phyloP scores from a whole-genome alignment of 2,113 vertebrate genomes.

The Equus przewalskii region DNA sequence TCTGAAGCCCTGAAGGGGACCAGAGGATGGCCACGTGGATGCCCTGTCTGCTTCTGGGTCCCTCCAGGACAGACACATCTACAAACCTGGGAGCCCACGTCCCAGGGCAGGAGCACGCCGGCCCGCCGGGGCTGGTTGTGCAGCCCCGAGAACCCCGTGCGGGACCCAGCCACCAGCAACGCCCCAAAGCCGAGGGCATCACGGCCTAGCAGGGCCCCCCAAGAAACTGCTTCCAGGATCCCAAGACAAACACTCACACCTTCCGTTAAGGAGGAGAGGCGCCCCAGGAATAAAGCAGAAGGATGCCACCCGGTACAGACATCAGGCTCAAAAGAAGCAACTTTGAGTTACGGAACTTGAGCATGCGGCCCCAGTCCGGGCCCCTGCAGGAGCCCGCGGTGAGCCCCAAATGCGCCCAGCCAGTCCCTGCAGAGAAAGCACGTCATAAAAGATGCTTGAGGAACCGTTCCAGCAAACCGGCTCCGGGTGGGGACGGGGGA shows the following conservation, averaged over 20 bases:
- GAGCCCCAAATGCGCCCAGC: too few relatives aligned
- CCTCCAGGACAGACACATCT: fast-evolving
- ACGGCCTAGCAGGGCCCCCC: fast-evolving
- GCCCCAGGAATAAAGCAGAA: fast-evolving
- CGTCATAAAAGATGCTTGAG: fast-evolving
- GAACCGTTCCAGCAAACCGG: fast-evolving
- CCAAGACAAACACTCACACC: background rate
- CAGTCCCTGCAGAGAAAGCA: background rate
- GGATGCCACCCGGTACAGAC: fast-evolving
- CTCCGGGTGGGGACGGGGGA: background rate
- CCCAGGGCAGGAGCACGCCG: background rate
- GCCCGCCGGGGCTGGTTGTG: fast-evolving
- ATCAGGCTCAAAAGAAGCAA: background rate
- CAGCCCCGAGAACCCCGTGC: fast-evolving
- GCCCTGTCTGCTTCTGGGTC: fast-evolving
- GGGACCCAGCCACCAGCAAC: fast-evolving
- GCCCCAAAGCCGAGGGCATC: fast-evolving
- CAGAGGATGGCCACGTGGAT: fast-evolving
- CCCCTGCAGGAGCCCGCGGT: fast-evolving
- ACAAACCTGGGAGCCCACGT: background rate
- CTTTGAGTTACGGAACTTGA: background rate
- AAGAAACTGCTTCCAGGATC: background rate
- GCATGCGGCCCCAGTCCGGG: background rate
- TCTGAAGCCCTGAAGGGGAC: background rate
- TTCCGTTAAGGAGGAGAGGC: fast-evolving